These are phyloP conservation scores for Troglohyphantes excavatus DNA, from an alignment of 2,888 invertebrate species.

Conservation along the genomic window DNA sequence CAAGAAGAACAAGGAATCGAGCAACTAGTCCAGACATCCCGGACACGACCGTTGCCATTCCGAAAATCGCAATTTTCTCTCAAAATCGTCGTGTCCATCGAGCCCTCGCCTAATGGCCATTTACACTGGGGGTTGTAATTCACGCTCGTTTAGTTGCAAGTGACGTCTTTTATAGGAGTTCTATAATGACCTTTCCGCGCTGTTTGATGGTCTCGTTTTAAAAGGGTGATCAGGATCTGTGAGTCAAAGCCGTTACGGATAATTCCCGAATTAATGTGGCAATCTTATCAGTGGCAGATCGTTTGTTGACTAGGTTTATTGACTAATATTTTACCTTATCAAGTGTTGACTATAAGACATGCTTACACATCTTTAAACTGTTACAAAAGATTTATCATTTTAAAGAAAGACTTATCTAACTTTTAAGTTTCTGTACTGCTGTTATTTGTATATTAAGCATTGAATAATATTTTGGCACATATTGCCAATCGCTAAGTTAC, in stretches of 20 bases:
- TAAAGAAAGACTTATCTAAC: no score
- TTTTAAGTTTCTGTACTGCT: no score
- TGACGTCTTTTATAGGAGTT: conserved; percentile 33
- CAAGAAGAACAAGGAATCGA: neutral
- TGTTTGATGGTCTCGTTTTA: conserved; percentile 24
- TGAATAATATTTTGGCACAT: no score
- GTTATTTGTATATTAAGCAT: no score
- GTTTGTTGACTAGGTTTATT: conserved; percentile 17
- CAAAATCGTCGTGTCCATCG: neutral
- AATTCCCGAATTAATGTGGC: conserved; percentile 23
- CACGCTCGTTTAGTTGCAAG: conserved; percentile 39
- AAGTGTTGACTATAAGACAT: neutral
- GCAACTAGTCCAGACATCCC: neutral
- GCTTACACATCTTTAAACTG: no score
- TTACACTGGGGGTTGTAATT: conserved; percentile 28
- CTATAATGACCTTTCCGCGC: conserved; percentile 27
- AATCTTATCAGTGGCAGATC: neutral
- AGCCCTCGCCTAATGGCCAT: conserved; percentile 15
- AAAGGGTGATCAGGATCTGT: conserved; percentile 43
- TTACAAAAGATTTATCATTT: no score
- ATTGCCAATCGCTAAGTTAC: no score
- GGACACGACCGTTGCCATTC: conserved; percentile 1
- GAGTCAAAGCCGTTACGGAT: conserved; percentile 17
- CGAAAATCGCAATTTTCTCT: conserved; percentile 15
- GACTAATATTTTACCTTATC: neutral